Evolutionary conservation across 2,888 invertebrate genomes (phyloP).

Genomic region (Fragum whitleyi): DNA sequence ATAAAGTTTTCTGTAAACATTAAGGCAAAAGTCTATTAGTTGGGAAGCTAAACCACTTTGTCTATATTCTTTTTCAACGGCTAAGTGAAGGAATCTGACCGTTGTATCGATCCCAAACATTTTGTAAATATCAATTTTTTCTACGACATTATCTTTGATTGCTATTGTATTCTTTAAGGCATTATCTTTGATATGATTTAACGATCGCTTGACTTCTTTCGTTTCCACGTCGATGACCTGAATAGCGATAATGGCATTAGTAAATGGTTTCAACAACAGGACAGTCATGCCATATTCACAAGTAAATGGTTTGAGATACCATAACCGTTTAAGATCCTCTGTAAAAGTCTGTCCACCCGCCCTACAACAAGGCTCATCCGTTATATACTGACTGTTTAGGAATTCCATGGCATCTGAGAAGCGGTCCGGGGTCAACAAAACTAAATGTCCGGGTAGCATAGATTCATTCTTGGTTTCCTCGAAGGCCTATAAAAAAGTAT

Average conservation of each 20-base stretch:
- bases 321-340: neutral
- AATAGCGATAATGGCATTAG: neutral
- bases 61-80: neutral
- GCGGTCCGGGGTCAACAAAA: neutral
- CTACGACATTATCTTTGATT: neutral
- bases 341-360: neutral
- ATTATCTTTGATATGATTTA: neutral
- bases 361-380: neutral
- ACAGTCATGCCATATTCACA: slow-evolving; percentile 3
- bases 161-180: neutral
- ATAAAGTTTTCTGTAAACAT: neutral
- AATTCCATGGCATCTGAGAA: slow-evolving; percentile 11
- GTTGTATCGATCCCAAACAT: neutral
- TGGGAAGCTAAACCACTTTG: neutral
- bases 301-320: slow-evolving; percentile 2
- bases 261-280: neutral
- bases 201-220: neutral
- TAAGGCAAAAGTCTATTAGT: slow-evolving; percentile 7
- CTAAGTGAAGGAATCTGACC: neutral
- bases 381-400: neutral
- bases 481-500: neutral
- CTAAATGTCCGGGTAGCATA: neutral
- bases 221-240: neutral
- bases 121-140: neutral
- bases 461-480: neutral